phyloP scores from a whole-genome alignment of 2,888 invertebrate species.

The Cataglyphis livida region DNA sequence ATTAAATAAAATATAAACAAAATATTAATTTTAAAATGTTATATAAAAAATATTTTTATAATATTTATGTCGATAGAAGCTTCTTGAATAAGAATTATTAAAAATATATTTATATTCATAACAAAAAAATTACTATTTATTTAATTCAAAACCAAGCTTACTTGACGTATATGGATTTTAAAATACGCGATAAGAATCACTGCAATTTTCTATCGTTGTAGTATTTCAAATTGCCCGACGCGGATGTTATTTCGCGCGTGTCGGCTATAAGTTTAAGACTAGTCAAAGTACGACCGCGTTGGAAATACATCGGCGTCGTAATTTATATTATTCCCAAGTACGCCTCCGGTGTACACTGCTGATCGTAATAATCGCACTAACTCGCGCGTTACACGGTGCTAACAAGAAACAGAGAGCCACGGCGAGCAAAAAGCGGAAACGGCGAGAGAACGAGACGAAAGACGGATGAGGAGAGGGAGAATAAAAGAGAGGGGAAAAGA shows the following conservation, averaged over 20 bases:
- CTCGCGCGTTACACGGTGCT: conserved; percentile 54
- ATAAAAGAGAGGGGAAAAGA: not conserved
- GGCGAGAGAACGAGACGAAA: conserved; percentile 4
- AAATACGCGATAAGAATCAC: conserved; percentile 7
- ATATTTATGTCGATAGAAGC: conserved; percentile 34
- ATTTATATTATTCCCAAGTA: conserved; percentile 53
- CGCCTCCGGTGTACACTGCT: conserved; percentile 51
- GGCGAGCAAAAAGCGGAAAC: conserved; percentile 48
- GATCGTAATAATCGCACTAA: conserved; percentile 54
- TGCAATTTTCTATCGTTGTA: conserved; percentile 2
- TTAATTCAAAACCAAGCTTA: not conserved
- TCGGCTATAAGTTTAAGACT: conserved; percentile 48
- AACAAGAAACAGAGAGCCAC: conserved; percentile 48
- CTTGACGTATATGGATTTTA: not conserved
- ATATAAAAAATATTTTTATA: no score
- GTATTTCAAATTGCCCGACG: conserved; percentile 20
- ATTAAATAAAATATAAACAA: not conserved
- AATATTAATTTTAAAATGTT: no score
- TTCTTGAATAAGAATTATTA: not conserved
- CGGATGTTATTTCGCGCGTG: conserved; percentile 45
- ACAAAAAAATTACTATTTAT: not conserved
- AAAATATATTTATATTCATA: not conserved
- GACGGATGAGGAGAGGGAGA: not conserved
- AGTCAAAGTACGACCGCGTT: conserved; percentile 49
- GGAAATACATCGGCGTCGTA: conserved; percentile 44